Conservation (phyloP, 2,113 vertebrate genomes). For the Leucoraja erinaceus region DNA sequence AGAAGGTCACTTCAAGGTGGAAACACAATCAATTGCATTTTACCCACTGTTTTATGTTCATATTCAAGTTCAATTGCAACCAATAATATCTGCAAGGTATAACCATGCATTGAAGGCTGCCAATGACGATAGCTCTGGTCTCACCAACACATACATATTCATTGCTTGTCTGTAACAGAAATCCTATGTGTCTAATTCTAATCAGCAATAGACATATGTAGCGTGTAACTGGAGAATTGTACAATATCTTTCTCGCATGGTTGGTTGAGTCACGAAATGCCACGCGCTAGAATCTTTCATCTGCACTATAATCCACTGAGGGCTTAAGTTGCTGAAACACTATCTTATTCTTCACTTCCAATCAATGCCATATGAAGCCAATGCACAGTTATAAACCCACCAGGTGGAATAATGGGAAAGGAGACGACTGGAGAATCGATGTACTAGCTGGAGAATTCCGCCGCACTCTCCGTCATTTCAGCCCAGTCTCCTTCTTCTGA, state of each 20-base stretch:
- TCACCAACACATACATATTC: slow-evolving; percentile 9
- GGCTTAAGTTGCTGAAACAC: slow-evolving; percentile 29
- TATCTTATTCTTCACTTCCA: slow-evolving; percentile 8
- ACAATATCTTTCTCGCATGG: slow-evolving; percentile 30
- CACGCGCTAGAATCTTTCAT: neutral
- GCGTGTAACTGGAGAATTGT: slow-evolving; percentile 27
- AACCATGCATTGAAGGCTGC: neutral
- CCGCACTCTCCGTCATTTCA: neutral
- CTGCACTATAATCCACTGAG: slow-evolving; percentile 18
- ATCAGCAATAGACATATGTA: slow-evolving; percentile 33
- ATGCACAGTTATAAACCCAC: slow-evolving; percentile 24
- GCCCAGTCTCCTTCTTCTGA: neutral
- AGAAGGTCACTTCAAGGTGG: slow-evolving; percentile 34
- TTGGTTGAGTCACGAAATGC: slow-evolving; percentile 36
- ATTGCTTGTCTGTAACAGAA: slow-evolving; percentile 2
- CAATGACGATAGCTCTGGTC: neutral
- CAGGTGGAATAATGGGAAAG: slow-evolving; percentile 26
- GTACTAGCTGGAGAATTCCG: neutral
- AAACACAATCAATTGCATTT: slow-evolving; percentile 22
- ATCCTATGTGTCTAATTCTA: slow-evolving; percentile 30
- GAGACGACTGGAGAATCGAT: slow-evolving; percentile 3
- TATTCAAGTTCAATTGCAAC: slow-evolving; percentile 34
- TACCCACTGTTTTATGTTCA: slow-evolving; percentile 16
- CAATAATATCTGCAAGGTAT: slow-evolving; percentile 18
- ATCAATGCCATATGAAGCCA: slow-evolving; percentile 33